These are phyloP conservation scores for Porites lobata DNA, from an alignment of 92 coral and sea anemone species.

Conservation along the genomic window DNA sequence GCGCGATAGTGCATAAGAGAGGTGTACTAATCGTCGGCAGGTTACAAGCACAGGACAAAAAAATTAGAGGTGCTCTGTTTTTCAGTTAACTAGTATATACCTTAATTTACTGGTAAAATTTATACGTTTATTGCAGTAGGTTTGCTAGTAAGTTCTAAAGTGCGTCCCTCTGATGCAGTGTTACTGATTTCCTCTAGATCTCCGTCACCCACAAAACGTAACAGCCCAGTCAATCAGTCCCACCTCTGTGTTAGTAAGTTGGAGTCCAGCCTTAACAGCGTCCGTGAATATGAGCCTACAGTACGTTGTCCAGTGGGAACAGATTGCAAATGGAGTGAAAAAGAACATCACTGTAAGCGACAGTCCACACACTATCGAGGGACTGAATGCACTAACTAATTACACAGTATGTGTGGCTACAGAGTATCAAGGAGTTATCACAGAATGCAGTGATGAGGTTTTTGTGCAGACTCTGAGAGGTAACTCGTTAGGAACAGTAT, in stretches of 20 bases:
- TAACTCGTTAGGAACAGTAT: neutral
- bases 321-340: neutral
- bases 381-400: neutral
- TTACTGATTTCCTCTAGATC: neutral
- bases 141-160: too few species aligned
- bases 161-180: neutral
- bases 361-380: neutral
- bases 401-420: neutral
- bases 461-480: neutral
- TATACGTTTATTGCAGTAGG: too few species aligned
- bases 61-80: too few species aligned
- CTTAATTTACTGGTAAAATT: too few species aligned
- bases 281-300: neutral
- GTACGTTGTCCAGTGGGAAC: neutral
- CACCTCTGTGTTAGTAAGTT: neutral
- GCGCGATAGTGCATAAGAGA: too few species aligned
- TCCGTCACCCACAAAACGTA: conserved; percentile 2
- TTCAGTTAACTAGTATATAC: too few species aligned
- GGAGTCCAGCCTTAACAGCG: neutral
- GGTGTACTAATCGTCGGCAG: too few species aligned
- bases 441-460: neutral
- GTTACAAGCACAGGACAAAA: too few species aligned
- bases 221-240: neutral
- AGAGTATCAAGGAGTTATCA: neutral
- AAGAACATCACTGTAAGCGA: neutral